Percentiles rank a stretch among this genome's conserved stretches.
phyloP scores from a whole-genome alignment of 2,113 vertebrate species.

The Myiopsitta monachus region DNA sequence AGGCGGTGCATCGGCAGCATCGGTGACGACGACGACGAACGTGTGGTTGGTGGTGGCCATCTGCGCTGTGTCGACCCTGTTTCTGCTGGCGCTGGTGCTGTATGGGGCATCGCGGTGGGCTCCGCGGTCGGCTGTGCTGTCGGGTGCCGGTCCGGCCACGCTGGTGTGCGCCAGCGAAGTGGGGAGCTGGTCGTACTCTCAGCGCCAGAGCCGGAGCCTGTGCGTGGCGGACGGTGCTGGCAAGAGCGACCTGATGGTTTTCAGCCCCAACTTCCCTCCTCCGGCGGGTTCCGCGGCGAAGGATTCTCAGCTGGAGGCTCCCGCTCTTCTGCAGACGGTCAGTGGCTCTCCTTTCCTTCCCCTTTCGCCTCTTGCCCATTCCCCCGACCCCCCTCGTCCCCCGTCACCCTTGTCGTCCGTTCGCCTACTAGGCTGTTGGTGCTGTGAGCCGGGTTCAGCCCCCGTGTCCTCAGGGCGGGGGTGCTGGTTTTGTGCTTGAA shows the following conservation, averaged over 20 bases:
- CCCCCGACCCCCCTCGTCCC: rapidly evolving
- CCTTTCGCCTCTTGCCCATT: too few species aligned
- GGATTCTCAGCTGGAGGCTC: rapidly evolving
- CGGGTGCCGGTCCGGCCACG: neutral
- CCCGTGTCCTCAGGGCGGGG: too few species aligned
- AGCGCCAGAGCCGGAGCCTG: neutral
- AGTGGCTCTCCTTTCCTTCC: rapidly evolving
- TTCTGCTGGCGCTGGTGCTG: constrained; percentile 3
- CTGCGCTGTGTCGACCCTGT: constrained; percentile 55
- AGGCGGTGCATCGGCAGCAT: too few species aligned
- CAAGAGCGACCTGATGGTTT: too few species aligned
- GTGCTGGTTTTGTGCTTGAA: rapidly evolving
- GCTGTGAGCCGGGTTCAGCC: neutral
- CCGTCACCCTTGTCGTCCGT: neutral
- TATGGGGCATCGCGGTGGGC: neutral
- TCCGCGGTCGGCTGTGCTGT: too few species aligned
- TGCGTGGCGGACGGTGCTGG: too few species aligned
- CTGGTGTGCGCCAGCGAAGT: neutral
- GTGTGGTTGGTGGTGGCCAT: constrained; percentile 65
- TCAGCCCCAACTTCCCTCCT: too few species aligned
- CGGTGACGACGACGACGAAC: neutral
- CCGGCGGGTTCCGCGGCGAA: rapidly evolving
- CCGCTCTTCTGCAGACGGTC: neutral
- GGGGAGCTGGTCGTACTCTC: constrained; percentile 63
- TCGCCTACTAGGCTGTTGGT: rapidly evolving